Evolutionary conservation across 2,113 vertebrate species (phyloP), one percentile per base, ranked within the genome.

Genomic region (Chloropsis cyanopogon): DNA sequence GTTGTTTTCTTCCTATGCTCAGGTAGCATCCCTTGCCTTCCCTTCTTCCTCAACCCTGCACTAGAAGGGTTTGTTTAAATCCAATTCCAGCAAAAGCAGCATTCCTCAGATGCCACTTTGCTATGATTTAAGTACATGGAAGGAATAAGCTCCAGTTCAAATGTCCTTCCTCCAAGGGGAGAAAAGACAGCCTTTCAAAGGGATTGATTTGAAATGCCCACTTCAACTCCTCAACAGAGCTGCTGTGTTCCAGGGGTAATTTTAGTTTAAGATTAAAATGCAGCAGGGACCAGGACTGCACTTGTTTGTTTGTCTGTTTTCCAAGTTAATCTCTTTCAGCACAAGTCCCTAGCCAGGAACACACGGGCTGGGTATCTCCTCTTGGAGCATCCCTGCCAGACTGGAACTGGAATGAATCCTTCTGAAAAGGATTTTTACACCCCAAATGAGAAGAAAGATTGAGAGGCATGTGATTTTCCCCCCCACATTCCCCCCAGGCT

Each of bases 191-290:
- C 31, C 53, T 91, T 91, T 72, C 66, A 53, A 46, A 78, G 41
- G 87, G 44, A 61, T 61, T 49, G 52, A 72, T 84, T 39, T 79
- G 49, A 26, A 90, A 91, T 54, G 81, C 56, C 49, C 47, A 54
- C 47, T 93, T 60, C 73, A 92, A 8, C 81, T 89, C 46, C 66
- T 65, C 89, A 91, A 85, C 70, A 87, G 53, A 89, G 59, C 69
- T 75, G 8, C 86, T 91, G 94, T 89, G 65, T 76, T 87, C 57
- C 76, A 54, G 53, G n/a, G 80, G 86, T 86, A 86, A 92, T 93
- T 94, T 88, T 23, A 84, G 90, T 92, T 83, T 78, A 88, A 88
- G 76, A 93, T 78, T 88, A 86, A 95, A 95, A 96, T 53, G 76
- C 93, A 87, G 7, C 73, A 60, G 81, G 84, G 72, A 57, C 31